phyloP scores from a whole-genome alignment of 1,140 invertebrate species.

The Formica exsecta region DNA sequence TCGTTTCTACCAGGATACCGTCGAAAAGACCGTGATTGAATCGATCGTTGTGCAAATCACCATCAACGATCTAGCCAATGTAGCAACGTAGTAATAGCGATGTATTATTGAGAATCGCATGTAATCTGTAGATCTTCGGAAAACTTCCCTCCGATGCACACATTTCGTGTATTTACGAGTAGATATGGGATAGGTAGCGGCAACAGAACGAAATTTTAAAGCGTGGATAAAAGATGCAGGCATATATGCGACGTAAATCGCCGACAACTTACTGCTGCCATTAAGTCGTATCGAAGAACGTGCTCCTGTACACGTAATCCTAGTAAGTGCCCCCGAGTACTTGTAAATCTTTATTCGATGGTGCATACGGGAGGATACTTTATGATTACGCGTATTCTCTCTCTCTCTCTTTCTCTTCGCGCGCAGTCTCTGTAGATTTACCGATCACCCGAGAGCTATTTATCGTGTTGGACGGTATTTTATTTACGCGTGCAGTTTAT shows the following conservation, averaged over 20 bases:
- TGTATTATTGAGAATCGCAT: slow-evolving; percentile 34
- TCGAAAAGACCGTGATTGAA: slow-evolving; percentile 48
- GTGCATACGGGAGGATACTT: slow-evolving; percentile 62
- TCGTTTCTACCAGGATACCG: slow-evolving; percentile 23
- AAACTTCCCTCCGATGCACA: slow-evolving; percentile 20
- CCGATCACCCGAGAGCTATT: slow-evolving; percentile 35
- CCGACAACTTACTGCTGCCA: slow-evolving; percentile 60
- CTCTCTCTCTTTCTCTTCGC: too few species aligned
- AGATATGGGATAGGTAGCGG: neutral
- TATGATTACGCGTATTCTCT: slow-evolving; percentile 58
- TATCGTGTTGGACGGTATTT: slow-evolving; percentile 10
- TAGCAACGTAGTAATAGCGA: slow-evolving; percentile 36
- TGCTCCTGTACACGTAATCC: slow-evolving; percentile 65
- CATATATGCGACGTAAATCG: slow-evolving; percentile 65
- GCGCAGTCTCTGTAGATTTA: slow-evolving; percentile 1
- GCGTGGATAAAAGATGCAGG: slow-evolving; percentile 35
- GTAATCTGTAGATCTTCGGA: neutral
- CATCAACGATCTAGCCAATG: slow-evolving; percentile 34
- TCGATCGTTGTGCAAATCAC: slow-evolving; percentile 59
- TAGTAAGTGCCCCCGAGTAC: slow-evolving; percentile 70
- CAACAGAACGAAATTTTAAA: slow-evolving; percentile 20
- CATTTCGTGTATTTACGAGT: slow-evolving; percentile 67
- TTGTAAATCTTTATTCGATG: slow-evolving; percentile 66
- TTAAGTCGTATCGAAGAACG: slow-evolving; percentile 45
- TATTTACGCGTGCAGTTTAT: slow-evolving; percentile 16